phyloP scores from a whole-genome alignment of 2,888 invertebrate species.

The Phengaris alcon region DNA sequence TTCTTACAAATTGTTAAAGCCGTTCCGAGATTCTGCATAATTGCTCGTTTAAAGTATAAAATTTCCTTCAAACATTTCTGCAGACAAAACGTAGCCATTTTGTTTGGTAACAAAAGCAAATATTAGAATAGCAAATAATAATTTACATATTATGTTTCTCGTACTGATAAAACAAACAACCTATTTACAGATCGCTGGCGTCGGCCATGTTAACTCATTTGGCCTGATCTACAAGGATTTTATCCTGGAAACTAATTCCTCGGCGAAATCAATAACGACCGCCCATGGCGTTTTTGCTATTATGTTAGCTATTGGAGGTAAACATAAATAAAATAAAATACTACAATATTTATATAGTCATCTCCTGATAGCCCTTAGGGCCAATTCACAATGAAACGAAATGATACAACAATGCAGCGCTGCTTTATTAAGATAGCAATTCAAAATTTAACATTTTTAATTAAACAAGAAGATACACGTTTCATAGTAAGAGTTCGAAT shows the following conservation, averaged over 20 bases:
- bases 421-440: too few species aligned
- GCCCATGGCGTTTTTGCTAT: constrained; percentile 69
- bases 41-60: too few species aligned
- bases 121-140: constrained; percentile 9
- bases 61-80: neutral
- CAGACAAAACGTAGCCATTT: neutral
- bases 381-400: too few species aligned
- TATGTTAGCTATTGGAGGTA: constrained; percentile 71
- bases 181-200: constrained; percentile 76
- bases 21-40: too few species aligned
- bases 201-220: constrained; percentile 81
- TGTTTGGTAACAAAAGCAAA: neutral
- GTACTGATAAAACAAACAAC: constrained; percentile 12
- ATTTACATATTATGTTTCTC: neutral
- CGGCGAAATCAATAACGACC: constrained; percentile 65
- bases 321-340: constrained; percentile 16
- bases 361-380: too few species aligned
- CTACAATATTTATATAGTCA: neutral
- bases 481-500: too few species aligned
- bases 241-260: constrained; percentile 60
- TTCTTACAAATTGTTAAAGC: too few species aligned
- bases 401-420: too few species aligned
- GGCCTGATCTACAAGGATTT: constrained; percentile 76
- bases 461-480: too few species aligned
- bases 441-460: too few species aligned